Conservation (phyloP, 2,113 vertebrate species). For the Sciurus niger region DNA sequence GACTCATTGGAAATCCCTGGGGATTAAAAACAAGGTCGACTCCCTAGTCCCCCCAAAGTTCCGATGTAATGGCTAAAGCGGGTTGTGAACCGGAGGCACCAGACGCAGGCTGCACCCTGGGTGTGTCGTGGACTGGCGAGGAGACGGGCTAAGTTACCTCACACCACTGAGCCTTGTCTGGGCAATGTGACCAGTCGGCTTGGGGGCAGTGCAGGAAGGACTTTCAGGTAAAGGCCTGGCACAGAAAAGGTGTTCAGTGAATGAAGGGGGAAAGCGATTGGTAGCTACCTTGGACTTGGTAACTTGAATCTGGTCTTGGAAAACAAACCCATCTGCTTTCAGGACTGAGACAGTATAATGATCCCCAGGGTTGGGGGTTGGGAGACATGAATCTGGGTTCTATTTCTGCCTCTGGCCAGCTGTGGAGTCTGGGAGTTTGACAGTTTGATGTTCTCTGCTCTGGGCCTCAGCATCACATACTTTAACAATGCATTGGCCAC, state of each 20-base stretch:
- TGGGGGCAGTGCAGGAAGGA: background rate
- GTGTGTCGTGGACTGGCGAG: rapidly evolving
- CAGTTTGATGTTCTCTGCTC: background rate
- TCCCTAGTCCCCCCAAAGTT: background rate
- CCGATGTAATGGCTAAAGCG: background rate
- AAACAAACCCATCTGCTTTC: constrained; percentile 2
- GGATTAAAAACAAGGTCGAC: background rate
- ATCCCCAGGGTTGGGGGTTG: background rate
- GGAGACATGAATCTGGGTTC: background rate
- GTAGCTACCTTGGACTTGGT: background rate
- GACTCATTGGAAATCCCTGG: background rate
- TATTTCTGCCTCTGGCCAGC: background rate
- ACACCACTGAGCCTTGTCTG: background rate
- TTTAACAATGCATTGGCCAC: background rate
- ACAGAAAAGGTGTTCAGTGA: background rate
- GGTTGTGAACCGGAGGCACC: too few species aligned
- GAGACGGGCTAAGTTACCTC: too few species aligned
- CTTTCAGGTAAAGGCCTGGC: too few species aligned
- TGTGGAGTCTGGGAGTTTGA: background rate
- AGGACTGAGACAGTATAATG: background rate
- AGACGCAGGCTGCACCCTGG: background rate
- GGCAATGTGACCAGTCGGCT: background rate
- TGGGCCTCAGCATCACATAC: background rate
- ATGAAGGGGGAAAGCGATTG: background rate
- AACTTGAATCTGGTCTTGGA: background rate